phyloP scores from a whole-genome alignment of 2,113 vertebrate genomes.

The Trogon surrucura region DNA sequence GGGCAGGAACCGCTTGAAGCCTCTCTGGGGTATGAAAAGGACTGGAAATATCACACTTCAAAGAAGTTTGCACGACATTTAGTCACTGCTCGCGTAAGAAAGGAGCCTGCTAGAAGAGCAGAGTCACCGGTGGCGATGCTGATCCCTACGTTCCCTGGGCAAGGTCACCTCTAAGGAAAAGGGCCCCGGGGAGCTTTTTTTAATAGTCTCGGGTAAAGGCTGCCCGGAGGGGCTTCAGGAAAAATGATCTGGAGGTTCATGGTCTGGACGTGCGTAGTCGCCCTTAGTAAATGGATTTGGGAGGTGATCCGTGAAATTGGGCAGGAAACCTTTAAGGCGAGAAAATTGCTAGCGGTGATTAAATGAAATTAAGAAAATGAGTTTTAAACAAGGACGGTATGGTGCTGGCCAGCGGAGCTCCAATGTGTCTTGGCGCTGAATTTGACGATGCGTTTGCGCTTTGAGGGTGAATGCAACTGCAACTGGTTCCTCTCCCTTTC shows the following conservation, averaged over 20 bases:
- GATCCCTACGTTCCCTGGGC: background rate
- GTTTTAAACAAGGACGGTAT: slow-evolving; percentile 29
- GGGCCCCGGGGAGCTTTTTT: background rate
- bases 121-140: background rate
- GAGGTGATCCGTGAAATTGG: slow-evolving; percentile 52
- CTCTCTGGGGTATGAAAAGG: background rate
- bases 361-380: slow-evolving; percentile 38
- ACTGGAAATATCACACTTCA: background rate
- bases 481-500: background rate
- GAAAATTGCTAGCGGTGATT: background rate
- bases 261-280: background rate
- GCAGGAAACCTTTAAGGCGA: background rate
- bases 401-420: slow-evolving; percentile 6
- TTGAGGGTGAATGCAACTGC: background rate
- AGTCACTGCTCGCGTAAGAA: background rate
- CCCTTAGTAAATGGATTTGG: background rate
- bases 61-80: background rate
- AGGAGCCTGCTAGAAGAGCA: background rate
- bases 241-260: background rate
- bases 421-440: background rate
- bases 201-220: background rate
- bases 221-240: background rate
- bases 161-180: background rate
- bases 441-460: slow-evolving; percentile 8
- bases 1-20: background rate